phyloP scores from a whole-genome alignment of 2,797 vertebrate genomes.

The Smutsia temminckii region DNA sequence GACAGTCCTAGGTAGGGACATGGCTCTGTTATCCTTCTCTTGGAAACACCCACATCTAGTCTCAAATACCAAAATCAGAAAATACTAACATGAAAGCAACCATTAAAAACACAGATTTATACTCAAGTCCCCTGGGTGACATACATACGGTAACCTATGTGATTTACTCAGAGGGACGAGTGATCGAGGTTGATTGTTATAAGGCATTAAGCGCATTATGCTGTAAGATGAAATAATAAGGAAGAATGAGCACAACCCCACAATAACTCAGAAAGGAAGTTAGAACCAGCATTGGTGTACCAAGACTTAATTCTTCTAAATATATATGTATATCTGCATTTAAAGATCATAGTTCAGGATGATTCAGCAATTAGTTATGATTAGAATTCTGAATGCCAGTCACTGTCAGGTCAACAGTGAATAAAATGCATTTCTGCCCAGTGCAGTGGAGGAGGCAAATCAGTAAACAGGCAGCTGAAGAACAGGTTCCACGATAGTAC shows the following conservation, averaged over 20 bases:
- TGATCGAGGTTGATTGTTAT: not conserved
- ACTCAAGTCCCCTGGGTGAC: not conserved
- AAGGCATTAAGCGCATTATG: not conserved
- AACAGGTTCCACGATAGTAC: not conserved
- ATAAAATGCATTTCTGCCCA: not conserved
- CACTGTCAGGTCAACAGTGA: not conserved
- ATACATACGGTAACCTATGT: not conserved
- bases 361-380: not conserved
- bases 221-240: not conserved
- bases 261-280: not conserved
- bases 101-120: not conserved
- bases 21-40: not conserved
- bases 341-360: not conserved
- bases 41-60: slow-evolving; percentile 31
- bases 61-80: not conserved
- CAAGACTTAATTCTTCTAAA: slow-evolving; percentile 25
- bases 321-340: not conserved
- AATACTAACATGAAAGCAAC: not conserved
- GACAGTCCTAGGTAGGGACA: not conserved
- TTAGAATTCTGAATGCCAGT: not conserved
- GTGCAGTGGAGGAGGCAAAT: not conserved
- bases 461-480: not conserved
- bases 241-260: not conserved
- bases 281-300: not conserved
- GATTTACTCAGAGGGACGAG: not conserved